These are phyloP conservation scores for Lutraria rhynchaena DNA, from an alignment of 1,140 invertebrate species.

Conservation along the genomic window DNA sequence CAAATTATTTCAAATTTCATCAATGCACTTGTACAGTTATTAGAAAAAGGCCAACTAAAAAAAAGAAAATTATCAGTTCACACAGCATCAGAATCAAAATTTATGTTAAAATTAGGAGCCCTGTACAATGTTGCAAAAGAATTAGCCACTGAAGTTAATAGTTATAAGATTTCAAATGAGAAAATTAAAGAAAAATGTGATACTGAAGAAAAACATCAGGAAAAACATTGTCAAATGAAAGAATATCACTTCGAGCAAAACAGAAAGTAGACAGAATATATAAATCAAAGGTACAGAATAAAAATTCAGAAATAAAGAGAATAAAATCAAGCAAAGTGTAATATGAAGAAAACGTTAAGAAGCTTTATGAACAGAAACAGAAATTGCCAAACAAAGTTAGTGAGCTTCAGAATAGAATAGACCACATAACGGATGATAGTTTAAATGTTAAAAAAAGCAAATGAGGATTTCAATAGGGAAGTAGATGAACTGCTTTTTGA, in stretches of 20 bases:
- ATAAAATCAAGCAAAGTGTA: neutral
- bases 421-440: neutral
- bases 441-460: constrained; percentile 8
- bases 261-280: neutral
- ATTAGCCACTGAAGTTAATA: neutral
- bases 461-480: neutral
- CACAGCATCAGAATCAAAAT: neutral
- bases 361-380: neutral
- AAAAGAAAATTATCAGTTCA: neutral
- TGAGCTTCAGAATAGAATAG: constrained; percentile 7
- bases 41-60: too few relatives aligned
- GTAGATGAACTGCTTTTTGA: constrained; percentile 4
- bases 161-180: neutral
- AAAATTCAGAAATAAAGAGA: constrained; percentile 8
- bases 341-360: neutral
- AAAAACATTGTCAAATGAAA: constrained; percentile 5
- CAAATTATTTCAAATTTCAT: too few relatives aligned
- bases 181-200: neutral
- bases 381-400: neutral
- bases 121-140: neutral
- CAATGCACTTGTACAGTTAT: too few relatives aligned
- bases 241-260: constrained; percentile 4
- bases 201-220: neutral
- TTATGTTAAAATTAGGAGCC: constrained; percentile 1
- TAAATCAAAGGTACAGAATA: neutral